Percentiles rank a stretch among this genome's conserved stretches.
Evolutionary conservation across 2,113 vertebrate species (phyloP).

Genomic region (Corynorhinus townsendii): DNA sequence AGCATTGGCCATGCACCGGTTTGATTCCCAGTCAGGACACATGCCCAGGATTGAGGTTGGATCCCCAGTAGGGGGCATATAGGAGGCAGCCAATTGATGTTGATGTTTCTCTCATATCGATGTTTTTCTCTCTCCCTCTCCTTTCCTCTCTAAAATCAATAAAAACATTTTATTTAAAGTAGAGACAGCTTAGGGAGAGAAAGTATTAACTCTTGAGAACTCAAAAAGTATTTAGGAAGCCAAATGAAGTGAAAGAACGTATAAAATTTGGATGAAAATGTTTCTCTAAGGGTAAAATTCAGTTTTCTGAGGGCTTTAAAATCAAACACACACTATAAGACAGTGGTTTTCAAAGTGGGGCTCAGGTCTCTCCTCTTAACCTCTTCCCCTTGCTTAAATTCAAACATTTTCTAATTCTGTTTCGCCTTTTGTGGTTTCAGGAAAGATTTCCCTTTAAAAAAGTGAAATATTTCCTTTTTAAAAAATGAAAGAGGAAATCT

Average conservation of each 20-base stretch:
- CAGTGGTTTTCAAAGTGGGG: background rate
- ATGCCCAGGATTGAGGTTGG: no score
- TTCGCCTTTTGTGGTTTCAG: background rate
- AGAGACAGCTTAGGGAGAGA: background rate
- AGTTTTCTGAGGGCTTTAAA: background rate
- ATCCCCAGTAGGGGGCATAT: no score
- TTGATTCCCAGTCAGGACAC: no score
- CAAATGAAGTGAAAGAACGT: background rate
- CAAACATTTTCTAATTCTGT: background rate
- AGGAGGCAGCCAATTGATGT: no score
- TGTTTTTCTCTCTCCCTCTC: no score
- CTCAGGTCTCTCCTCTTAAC: background rate
- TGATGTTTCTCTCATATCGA: no score
- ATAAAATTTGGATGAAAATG: background rate
- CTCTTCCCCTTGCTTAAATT: background rate
- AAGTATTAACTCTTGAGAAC: background rate
- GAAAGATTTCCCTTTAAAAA: background rate
- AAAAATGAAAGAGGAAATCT: background rate
- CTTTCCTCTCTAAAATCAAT: no score
- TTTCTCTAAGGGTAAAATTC: background rate
- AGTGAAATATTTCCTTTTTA: background rate
- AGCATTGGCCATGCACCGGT: no score
- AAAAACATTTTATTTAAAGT: background rate
- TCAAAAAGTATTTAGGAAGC: slow-evolving; percentile 11
- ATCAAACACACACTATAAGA: background rate